phyloP scores from a whole-genome alignment of 2,888 invertebrate species.

The Sinotaia quadrata region DNA sequence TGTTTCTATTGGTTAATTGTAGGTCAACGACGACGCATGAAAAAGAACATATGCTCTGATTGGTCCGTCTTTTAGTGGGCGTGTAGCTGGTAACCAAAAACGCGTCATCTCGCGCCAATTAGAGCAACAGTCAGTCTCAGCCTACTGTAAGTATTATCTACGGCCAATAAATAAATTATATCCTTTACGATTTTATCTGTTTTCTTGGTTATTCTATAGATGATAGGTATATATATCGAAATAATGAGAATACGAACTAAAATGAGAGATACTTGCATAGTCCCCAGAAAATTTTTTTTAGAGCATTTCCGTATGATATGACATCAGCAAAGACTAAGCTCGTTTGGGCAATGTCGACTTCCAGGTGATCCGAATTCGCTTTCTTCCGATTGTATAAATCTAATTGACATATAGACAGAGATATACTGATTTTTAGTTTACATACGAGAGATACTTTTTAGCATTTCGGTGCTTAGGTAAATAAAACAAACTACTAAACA shows the following conservation, averaged over 20 bases:
- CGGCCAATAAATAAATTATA: too few relatives aligned
- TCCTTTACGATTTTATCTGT: background rate
- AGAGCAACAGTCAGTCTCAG: conserved; percentile 21
- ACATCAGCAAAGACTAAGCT: too few relatives aligned
- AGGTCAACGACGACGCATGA: conserved; percentile 12
- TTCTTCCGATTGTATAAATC: too few relatives aligned
- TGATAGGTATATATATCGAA: background rate
- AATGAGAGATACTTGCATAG: background rate
- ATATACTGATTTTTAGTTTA: too few relatives aligned
- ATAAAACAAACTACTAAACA: too few relatives aligned
- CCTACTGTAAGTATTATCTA: conserved; percentile 22
- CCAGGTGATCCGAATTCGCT: too few relatives aligned
- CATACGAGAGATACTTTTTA: too few relatives aligned
- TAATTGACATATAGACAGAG: too few relatives aligned
- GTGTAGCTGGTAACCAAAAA: conserved; percentile 42
- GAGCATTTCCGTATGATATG: too few relatives aligned
- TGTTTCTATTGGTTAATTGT: conserved; percentile 27
- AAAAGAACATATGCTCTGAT: conserved; percentile 35
- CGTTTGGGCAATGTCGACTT: too few relatives aligned
- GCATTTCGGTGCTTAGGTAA: too few relatives aligned
- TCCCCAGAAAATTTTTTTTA: too few relatives aligned
- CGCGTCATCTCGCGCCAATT: conserved; percentile 64
- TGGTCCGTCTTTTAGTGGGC: conserved; percentile 46
- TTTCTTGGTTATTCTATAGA: background rate
- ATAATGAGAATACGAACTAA: background rate